Conservation (phyloP, 2,113 vertebrate species). For the Girardinichthys multiradiatus region DNA sequence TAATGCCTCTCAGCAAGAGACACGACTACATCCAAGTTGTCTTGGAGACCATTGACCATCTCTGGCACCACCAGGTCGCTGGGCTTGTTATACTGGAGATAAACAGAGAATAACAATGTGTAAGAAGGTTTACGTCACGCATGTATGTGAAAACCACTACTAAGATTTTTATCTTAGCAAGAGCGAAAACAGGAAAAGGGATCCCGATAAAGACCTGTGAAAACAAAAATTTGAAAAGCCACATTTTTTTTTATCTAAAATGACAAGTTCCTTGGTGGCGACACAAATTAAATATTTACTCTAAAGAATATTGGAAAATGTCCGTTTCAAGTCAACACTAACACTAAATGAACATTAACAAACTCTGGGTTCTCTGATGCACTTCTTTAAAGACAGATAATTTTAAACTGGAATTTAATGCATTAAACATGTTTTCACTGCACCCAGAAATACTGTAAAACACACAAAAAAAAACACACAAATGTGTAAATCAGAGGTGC, state of each 20-base stretch:
- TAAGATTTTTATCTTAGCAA: background rate
- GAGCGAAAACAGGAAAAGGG: slow-evolving; percentile 5
- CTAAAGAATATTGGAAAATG: background rate
- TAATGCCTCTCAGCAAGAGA: slow-evolving; percentile 98
- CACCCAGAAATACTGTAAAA: too few relatives aligned
- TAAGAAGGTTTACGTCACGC: background rate
- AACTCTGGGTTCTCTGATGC: too few relatives aligned
- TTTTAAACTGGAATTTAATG: too few relatives aligned
- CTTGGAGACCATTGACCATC: slow-evolving; percentile 89
- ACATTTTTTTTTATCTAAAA: too few relatives aligned
- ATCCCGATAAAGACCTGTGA: background rate
- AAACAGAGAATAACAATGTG: background rate
- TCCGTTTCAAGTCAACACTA: too few relatives aligned
- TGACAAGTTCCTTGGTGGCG: too few relatives aligned
- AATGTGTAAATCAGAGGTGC: too few relatives aligned
- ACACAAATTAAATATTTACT: background rate
- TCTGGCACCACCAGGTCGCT: slow-evolving; percentile 93
- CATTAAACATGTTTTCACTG: too few relatives aligned
- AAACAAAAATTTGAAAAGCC: too few relatives aligned
- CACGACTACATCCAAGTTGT: slow-evolving; percentile 97
- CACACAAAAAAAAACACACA: too few relatives aligned
- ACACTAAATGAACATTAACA: too few relatives aligned
- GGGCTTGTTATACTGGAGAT: slow-evolving; percentile 95
- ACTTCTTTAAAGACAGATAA: too few relatives aligned
- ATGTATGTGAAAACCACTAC: background rate